Percentiles rank a stretch among this genome's conserved stretches.
Conservation (phyloP, 2,113 vertebrate genomes). For the Pyxicephalus adspersus region DNA sequence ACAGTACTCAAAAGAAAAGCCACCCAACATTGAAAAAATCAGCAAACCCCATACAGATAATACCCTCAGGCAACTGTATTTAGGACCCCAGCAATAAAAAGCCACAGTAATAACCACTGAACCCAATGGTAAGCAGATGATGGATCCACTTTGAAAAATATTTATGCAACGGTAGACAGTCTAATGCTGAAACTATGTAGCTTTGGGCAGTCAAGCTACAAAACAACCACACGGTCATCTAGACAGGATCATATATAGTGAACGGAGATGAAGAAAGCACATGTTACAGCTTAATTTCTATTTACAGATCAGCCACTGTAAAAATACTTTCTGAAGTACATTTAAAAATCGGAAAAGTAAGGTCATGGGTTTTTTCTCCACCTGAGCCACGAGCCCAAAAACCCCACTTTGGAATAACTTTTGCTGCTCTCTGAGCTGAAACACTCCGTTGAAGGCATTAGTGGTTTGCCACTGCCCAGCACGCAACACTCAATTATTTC, state of each 20-base stretch:
- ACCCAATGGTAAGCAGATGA: no score
- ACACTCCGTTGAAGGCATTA: conserved; percentile 57
- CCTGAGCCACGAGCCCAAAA: conserved; percentile 37
- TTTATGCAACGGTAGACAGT: no score
- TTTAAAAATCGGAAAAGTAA: conserved; percentile 31
- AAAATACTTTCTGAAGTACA: conserved; percentile 28
- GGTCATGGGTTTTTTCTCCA: conserved; percentile 43
- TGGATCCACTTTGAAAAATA: no score
- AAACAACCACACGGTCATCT: background rate
- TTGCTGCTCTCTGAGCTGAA: conserved; percentile 56
- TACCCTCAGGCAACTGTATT: no score
- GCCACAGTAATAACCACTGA: no score
- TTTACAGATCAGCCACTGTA: conserved; percentile 19
- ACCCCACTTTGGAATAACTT: conserved; percentile 26
- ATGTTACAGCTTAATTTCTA: conserved; percentile 22
- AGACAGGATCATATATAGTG: background rate
- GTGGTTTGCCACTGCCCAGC: conserved; percentile 42
- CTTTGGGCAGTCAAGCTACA: background rate
- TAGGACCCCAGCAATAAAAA: no score
- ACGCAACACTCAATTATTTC: conserved; percentile 45
- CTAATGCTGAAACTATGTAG: background rate
- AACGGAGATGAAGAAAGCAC: conserved; percentile 7
- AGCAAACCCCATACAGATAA: no score
- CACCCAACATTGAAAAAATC: no score
- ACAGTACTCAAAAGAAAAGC: no score